Evolutionary conservation across 2,797 vertebrate species (phyloP).

Genomic region (Aldrovandia affinis): DNA sequence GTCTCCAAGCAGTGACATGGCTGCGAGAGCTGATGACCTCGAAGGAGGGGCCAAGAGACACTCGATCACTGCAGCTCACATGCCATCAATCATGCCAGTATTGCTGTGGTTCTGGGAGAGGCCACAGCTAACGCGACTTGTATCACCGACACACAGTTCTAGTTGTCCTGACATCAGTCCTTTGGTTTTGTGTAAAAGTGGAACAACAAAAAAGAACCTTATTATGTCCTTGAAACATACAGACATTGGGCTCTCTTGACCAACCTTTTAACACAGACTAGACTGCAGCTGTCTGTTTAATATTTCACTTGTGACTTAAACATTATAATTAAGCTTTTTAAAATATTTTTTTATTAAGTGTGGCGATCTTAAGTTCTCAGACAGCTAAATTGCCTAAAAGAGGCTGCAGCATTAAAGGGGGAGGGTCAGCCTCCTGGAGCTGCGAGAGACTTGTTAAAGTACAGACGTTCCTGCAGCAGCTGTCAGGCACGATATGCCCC

Average conservation of each 20-base stretch:
- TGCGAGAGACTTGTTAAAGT: conserved; percentile 59
- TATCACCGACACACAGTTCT: conserved; percentile 32
- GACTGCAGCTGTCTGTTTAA: neutral
- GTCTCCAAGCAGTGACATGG: conserved; percentile 23
- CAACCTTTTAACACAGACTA: neutral
- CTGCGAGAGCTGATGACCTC: conserved; percentile 30
- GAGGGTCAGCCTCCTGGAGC: neutral
- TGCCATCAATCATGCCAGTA: conserved; percentile 56
- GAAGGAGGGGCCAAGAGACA: conserved; percentile 43
- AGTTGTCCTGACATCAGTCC: conserved; percentile 51
- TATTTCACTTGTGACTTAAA: neutral
- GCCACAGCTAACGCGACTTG: conserved; percentile 20
- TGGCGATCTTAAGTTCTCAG: neutral
- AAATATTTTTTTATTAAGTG: neutral
- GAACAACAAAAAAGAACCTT: no score
- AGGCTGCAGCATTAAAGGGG: neutral
- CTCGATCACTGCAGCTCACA: conserved; percentile 43
- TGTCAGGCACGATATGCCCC: conserved; percentile 73
- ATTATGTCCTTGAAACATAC: no score
- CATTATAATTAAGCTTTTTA: neutral
- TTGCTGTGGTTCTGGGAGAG: conserved; percentile 35
- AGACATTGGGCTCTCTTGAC: neutral
- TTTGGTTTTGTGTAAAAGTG: conserved; percentile 20
- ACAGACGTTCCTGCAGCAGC: conserved; percentile 70
- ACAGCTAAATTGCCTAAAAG: neutral